Evolutionary conservation across 37 sponge, comb jelly and placozoan species (phyloP).

Genomic region (Theonella swinhoei): DNA sequence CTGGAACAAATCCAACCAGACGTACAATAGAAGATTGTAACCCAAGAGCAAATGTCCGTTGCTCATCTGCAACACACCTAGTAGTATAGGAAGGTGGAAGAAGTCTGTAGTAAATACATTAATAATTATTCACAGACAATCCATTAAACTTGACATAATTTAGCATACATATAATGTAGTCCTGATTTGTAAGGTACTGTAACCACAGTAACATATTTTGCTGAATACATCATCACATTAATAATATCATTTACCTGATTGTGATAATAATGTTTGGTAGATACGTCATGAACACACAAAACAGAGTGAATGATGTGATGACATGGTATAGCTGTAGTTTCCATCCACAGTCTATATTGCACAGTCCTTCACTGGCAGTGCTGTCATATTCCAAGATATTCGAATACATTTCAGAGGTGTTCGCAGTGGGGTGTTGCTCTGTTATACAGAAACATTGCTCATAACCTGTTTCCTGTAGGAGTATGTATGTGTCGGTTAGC

Average conservation of each 20-base stretch:
- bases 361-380: conserved; percentile 12
- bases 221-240: background rate
- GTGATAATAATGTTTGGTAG: conserved; percentile 13
- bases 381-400: too few species aligned
- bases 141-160: background rate
- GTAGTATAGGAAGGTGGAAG: background rate
- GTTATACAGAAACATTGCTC: too few species aligned
- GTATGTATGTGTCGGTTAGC: too few species aligned
- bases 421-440: too few species aligned
- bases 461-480: too few species aligned
- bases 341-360: conserved; percentile 8
- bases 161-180: background rate
- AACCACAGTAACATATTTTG: background rate
- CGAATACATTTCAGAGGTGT: too few species aligned
- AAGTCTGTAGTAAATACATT: background rate
- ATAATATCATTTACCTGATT: conserved; percentile 30
- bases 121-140: too few species aligned
- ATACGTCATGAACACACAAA: background rate
- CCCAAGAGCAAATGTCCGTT: conserved; percentile 70
- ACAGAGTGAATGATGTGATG: background rate
- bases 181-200: background rate
- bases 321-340: background rate
- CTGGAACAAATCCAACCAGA: conserved; percentile 72
- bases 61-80: conserved; percentile 84
- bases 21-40: conserved; percentile 65